Percentiles rank a stretch among this genome's conserved stretches.
Conservation (phyloP, 2,797 vertebrate species). For the Fratercula arctica region DNA sequence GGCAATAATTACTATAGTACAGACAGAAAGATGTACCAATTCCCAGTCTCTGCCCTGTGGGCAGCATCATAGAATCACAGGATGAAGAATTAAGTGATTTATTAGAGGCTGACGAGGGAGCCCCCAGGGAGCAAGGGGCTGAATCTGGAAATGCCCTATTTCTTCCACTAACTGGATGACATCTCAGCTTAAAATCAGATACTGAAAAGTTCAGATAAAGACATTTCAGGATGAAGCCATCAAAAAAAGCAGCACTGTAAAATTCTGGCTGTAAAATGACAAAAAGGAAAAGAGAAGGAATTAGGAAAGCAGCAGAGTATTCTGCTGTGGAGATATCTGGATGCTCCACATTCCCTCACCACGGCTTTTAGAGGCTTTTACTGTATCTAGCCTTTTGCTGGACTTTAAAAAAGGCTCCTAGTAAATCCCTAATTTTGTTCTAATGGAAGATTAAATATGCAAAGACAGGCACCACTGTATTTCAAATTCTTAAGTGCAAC, state of each 20-base stretch:
- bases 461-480: background rate
- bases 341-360: background rate
- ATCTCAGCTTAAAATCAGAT: slow-evolving; percentile 25
- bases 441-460: slow-evolving; percentile 46
- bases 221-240: slow-evolving; percentile 4
- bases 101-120: background rate
- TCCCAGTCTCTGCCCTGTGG: background rate
- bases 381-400: background rate
- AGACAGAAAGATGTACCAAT: background rate
- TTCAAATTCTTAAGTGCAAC: slow-evolving; percentile 20
- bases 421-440: background rate
- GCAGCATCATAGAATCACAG: background rate
- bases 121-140: background rate
- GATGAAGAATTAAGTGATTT: slow-evolving; percentile 16
- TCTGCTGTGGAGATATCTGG: background rate
- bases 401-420: background rate
- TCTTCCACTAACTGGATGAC: background rate
- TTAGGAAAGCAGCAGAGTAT: background rate
- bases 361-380: background rate
- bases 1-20: background rate
- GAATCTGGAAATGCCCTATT: background rate
- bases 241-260: background rate
- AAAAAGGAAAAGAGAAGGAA: background rate
- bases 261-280: background rate
- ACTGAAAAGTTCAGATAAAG: slow-evolving; percentile 6